These are phyloP conservation scores for Achroia grisella DNA, from an alignment of 1,140 invertebrate species.

Conservation along the genomic window DNA sequence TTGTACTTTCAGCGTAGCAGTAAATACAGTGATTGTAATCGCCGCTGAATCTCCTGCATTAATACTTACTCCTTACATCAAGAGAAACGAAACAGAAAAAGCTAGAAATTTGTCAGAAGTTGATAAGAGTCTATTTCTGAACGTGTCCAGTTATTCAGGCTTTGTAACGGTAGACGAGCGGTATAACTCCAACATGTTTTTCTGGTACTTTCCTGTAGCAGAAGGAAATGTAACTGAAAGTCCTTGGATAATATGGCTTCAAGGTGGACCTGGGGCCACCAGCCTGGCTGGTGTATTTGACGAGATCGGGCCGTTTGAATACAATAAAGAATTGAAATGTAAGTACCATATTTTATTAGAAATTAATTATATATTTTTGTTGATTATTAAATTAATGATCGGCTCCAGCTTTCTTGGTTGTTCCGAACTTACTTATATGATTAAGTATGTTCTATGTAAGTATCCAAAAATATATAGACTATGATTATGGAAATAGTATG, in stretches of 20 bases:
- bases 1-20: no score
- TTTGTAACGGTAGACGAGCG: slow-evolving; percentile 75
- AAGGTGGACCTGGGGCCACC: slow-evolving; percentile 81
- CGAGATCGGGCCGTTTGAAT: slow-evolving; percentile 77
- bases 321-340: slow-evolving; percentile 36
- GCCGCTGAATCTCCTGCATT: slow-evolving; percentile 1
- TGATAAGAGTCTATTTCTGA: slow-evolving; percentile 27
- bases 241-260: slow-evolving; percentile 88
- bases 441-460: no score
- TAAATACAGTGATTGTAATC: no score
- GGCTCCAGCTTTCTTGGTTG: no score
- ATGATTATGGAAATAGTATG: no score
- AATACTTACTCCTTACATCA: slow-evolving; percentile 35
- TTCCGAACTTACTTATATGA: no score
- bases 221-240: slow-evolving; percentile 51
- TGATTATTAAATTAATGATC: no score
- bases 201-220: slow-evolving; percentile 88
- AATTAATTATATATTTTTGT: no score
- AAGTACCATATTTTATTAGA: slow-evolving; percentile 10
- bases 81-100: slow-evolving; percentile 23
- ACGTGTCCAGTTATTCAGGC: slow-evolving; percentile 42
- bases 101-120: slow-evolving; percentile 35
- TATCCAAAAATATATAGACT: no score
- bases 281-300: slow-evolving; percentile 81
- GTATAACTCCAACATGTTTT: slow-evolving; percentile 87